Evolutionary conservation across 2,113 vertebrate species (phyloP).

Genomic region (Lipophrys pholis): DNA sequence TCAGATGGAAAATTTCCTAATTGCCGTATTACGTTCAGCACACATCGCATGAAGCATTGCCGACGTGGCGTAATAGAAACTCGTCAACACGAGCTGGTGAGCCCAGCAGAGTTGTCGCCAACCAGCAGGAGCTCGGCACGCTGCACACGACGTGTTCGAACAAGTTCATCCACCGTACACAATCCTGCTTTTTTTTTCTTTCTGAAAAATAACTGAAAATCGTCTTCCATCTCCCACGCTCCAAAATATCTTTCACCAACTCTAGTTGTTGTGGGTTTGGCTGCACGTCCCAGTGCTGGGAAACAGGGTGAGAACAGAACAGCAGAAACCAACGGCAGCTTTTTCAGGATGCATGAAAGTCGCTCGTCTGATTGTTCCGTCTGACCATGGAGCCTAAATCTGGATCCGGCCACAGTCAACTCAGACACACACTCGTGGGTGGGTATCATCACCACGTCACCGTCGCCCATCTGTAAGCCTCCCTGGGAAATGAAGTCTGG

Average conservation of each 20-base stretch:
- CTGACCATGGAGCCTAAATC: conserved; percentile 53
- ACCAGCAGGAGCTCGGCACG: no score
- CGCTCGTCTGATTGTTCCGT: conserved; percentile 47
- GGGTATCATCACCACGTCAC: conserved; percentile 68
- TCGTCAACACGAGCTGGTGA: background rate
- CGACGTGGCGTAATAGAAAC: background rate
- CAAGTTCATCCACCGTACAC: no score
- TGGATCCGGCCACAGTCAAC: conserved; percentile 54
- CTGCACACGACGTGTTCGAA: no score
- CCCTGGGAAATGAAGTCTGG: conserved; percentile 57
- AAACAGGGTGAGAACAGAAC: conserved; percentile 48
- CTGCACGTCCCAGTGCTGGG: conserved; percentile 36
- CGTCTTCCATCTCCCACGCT: conserved; percentile 24
- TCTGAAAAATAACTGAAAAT: no score
- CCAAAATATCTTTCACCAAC: conserved; percentile 47
- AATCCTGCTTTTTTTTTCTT: conserved; percentile 18
- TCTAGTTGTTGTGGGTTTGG: conserved; percentile 39
- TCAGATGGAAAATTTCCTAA: background rate
- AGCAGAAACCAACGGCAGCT: conserved; percentile 33
- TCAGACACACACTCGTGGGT: conserved; percentile 60
- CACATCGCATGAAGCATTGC: background rate
- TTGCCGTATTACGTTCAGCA: background rate
- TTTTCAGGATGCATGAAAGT: conserved; percentile 47
- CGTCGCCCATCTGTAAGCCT: conserved; percentile 45
- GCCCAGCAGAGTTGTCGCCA: no score